Evolutionary conservation across 2,888 invertebrate genomes (phyloP), one percentile per base, ranked within the genome.

Genomic region (Argyra leucocephala): DNA sequence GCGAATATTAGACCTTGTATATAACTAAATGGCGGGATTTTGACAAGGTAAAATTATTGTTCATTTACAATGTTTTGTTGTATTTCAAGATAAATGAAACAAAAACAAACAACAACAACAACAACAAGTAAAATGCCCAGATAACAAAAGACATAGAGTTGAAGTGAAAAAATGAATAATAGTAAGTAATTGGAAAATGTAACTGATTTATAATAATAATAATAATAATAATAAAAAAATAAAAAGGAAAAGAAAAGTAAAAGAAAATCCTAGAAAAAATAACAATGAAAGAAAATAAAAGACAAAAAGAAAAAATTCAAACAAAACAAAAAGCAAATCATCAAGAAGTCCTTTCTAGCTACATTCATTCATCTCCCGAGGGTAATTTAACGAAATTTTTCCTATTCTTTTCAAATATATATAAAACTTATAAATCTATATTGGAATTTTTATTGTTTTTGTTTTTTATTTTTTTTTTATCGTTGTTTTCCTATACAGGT

Each of bases 171-270:
- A 48, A 48, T 48, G 48, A 48, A 48, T 48, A 48, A 48, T 48
- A 48, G 48, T 48, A 48, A 18, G 48, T 48, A 48, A 48, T 48
- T 48, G 48, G 48, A 48, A 48, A 48, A 18, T 48, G n/a, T 48
- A 48, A 48, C 48, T 48, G 48, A 48, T 48, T 48, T 48, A 48
- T 48, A 48, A 48, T 48, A 48, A 48, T 12, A 48, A 15, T n/a
- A 48, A 48, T 31, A 48, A 6, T 48, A 48, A 48, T 2, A 15
- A 48, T 37, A 48, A 48, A 31, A 31, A 31, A 31, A 31, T 31
- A 31, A 31, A 48, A 48, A 15, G 18, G 1, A 48, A 48, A 48
- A 48, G 1, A 48, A 48, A 6, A 48, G 18, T 15, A 18, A 18
- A 10, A 15, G 48, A 5, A 48, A 48, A 48, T 48, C n/a, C 18